Evolutionary conservation across 2,797 vertebrate genomes (phyloP), one percentile per base, ranked within the genome.

Genomic region (Ataeniobius toweri): DNA sequence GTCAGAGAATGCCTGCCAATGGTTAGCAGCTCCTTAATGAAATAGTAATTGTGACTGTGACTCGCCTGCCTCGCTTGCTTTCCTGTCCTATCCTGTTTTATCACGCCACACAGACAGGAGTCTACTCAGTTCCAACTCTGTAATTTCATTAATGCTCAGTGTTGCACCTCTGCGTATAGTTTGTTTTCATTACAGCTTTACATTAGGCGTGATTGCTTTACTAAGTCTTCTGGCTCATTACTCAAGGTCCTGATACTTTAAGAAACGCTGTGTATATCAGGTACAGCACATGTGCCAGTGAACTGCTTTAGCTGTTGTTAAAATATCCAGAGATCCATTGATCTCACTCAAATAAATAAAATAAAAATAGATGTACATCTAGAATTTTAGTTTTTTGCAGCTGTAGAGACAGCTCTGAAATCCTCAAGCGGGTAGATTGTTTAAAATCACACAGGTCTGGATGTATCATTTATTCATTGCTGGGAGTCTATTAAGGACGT

Each of bases 11-110:
- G 80, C 20, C 82, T 91, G 93, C 92, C 92, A 94, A 93, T 83
- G 72, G 83, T 82, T 68, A 84, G 89, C 89, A 87, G 89, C 91
- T 89, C 89, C 86, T 92, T 93, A 94, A 95, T 95, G 92, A 95
- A 95, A 95, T 91, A 93, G 91, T 95, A 94, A 94, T 92, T 94
- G 94, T 93, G 88, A 90, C 89, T 94, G 93, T 91, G 90, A 91
- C 87, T 91, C 81, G 85, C 91, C 91, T 89, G 88, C 91, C 88
- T 89, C 86, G 83, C 82, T 93, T 85, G 89, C 88, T 91, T 83
- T 87, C 77, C 89, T 90, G 89, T 89, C 81, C 88, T 86, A 85
- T 87, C 88, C 82, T 85, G 86, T 91, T 88, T 81, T 84, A 80
- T 83, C 83, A 75, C 84, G 84, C 87, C 81, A 68, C 81, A 69